Percentiles rank a stretch among this genome's conserved stretches.
Conservation (phyloP, 2,113 vertebrate species). For the Mormyrus iriodes region DNA sequence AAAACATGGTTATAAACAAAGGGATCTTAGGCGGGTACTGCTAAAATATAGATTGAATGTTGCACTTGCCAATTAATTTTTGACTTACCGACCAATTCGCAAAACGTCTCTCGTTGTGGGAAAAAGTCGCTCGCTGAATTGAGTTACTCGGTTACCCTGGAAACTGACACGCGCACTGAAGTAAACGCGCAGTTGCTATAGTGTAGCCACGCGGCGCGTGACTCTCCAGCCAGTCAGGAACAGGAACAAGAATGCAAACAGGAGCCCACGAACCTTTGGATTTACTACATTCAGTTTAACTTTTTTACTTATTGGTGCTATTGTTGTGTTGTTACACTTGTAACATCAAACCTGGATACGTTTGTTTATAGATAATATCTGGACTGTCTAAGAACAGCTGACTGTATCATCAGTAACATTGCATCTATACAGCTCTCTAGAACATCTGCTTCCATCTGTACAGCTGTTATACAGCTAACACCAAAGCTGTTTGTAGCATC, state of each 20-base stretch:
- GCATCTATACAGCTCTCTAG: background rate
- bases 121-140: background rate
- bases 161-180: slow-evolving; percentile 4
- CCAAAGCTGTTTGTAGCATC: background rate
- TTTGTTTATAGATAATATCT: background rate
- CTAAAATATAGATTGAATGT: background rate
- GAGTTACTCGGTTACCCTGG: slow-evolving; percentile 14
- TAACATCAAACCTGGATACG: background rate
- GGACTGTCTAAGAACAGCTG: background rate
- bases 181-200: background rate
- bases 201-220: background rate
- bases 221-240: background rate
- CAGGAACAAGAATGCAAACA: background rate
- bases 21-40: background rate
- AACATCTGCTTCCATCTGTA: background rate
- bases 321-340: background rate
- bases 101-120: background rate
- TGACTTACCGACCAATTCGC: background rate
- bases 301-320: background rate
- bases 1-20: background rate
- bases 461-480: background rate
- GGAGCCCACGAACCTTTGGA: background rate
- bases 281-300: background rate
- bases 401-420: background rate
- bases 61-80: background rate